Conservation (phyloP, 2,888 invertebrate genomes). For the Cerastis rubricosa region DNA sequence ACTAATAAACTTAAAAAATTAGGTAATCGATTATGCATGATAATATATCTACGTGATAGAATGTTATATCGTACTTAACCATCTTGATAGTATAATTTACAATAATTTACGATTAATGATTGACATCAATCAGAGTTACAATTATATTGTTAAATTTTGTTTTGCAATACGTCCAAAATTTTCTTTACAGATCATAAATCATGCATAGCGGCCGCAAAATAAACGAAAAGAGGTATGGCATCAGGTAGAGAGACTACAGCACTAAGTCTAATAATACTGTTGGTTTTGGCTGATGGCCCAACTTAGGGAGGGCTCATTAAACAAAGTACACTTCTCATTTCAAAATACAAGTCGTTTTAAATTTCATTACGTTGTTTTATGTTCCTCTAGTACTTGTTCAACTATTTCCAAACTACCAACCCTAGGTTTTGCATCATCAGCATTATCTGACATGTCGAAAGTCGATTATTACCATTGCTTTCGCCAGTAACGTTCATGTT, state of each 20-base stretch:
- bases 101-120: constrained; percentile 36
- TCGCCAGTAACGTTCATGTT: constrained; percentile 71
- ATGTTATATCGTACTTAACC: constrained; percentile 41
- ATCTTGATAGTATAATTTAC: constrained; percentile 48
- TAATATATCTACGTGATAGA: constrained; percentile 41
- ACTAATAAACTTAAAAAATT: not conserved
- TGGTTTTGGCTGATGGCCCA: constrained; percentile 84
- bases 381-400: constrained; percentile 1
- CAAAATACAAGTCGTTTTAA: constrained; percentile 59
- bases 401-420: constrained; percentile 36
- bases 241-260: constrained; percentile 85
- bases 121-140: constrained; percentile 27
- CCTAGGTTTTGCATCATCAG: constrained; percentile 58
- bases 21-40: constrained; percentile 38
- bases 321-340: constrained; percentile 64
- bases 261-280: constrained; percentile 87
- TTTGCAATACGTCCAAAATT: constrained; percentile 43
- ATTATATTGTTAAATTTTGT: constrained; percentile 32
- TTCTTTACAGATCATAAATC: constrained; percentile 66
- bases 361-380: constrained; percentile 45
- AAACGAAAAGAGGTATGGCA: constrained; percentile 68
- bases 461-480: constrained; percentile 71
- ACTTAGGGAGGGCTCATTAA: constrained; percentile 76
- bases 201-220: constrained; percentile 64
- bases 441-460: constrained; percentile 67